Evolutionary conservation across 2,888 invertebrate genomes (phyloP), one percentile per base, ranked within the genome.

Genomic region (Pollenia labialis): DNA sequence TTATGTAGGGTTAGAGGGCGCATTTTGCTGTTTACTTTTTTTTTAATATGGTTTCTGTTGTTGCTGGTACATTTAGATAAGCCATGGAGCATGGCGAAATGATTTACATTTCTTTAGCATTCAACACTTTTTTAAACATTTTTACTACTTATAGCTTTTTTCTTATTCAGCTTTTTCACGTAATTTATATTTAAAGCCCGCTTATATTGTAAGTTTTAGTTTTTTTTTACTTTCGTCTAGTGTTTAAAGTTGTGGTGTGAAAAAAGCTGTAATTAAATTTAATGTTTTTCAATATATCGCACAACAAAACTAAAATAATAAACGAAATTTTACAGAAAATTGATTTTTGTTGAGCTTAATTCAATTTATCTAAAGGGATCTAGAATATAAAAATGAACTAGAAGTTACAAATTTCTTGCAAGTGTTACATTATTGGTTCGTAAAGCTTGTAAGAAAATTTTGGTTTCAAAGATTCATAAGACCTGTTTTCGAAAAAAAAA

Each of bases 1-100:
- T 91, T 92, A 91, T 91, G 91, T 89, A 88, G 89, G 91, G 91
- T 92, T 91, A 91, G 91, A 91, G 92, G 91, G 91, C 88, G 87
- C 89, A 88, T 85, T 87, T 75, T 58, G 75, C 69, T 85, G 77
- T 88, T 86, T 81, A 74, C 86, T 80, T 80, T 69, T 85, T 85
- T 23, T 85, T 85, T 80, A 74, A 68, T 80, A 79, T 75, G 79
- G 60, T 80, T 68, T 60, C 40, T 83, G 66, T 58, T 74, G 64
- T 76, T 82, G 72, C 58, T 75, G 74, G 69, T 50, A 72, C 76
- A 69, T 85, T 81, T 81, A 71, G 81, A 54, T 81, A 72, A 90
- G 90, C 88, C 90, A 89, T 91, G 88, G 80, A 69, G 89, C 90
- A 90, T 90, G 84, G 89, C 91, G 88, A 91, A 92, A 90, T 92